Evolutionary conservation across 2,888 invertebrate genomes (phyloP), one percentile per base, ranked within the genome.

Genomic region (Noctua janthina): DNA sequence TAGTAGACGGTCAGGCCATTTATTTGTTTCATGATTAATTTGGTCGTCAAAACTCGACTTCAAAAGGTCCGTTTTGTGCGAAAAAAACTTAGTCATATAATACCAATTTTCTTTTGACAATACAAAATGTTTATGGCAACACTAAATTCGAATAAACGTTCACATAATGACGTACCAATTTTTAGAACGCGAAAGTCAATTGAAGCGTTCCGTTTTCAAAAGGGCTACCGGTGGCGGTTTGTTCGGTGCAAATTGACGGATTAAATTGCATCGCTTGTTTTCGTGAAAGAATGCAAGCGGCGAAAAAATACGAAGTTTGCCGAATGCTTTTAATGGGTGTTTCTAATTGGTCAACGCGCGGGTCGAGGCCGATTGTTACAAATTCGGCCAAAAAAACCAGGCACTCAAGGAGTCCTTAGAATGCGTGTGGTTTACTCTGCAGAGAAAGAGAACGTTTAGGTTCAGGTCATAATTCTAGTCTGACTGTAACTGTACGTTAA

Each of bases 261-360:
- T 94, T 94, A 91, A 95, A 94, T 93, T 93, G 93, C 92, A 93
- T 92, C 92, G 92, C 92, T 93, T 90, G 94, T 93, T 94, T 95
- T 94, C 95, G 96, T 95, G 95, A 94, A 94, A 91, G 95, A 96
- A 96, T 96, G 96, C 95, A 92, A 74, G 91, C 92, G 92, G 91
- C 93, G 93, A 93, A 94, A 94, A 92, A 90, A 92, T 91, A 89
- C 92, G 91, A 88, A 91, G 87, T 91, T 92, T 91, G 92, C 91
- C 93, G 91, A 94, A 93, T 88, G 91, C 78, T 93, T 95, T 95
- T 96, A 96, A 96, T 95, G 94, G 94, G 91, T 95, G 95, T 94
- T 92, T 94, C 96, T 95, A 96, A 96, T 96, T 96, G 96, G 96
- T 94, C 94, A 95, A 93, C 93, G 92, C 91, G 90, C 90, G 86